Evolutionary conservation across 2,113 vertebrate species (phyloP).

Genomic region (Herpetotheres cachinnans): DNA sequence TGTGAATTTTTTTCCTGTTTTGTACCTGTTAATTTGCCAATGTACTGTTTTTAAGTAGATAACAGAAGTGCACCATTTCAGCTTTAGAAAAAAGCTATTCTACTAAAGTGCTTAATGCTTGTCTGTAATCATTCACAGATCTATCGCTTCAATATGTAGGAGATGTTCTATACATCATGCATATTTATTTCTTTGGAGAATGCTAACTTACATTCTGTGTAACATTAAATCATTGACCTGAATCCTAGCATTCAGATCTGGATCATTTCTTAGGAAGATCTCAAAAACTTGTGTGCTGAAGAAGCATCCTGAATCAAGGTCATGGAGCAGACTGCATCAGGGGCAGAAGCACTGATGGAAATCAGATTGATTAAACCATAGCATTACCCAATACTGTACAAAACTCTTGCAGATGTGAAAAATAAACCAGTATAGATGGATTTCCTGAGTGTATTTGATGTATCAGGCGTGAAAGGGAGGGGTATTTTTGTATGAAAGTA

Average conservation of each 20-base stretch:
- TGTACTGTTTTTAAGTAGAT: neutral
- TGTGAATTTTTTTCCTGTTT: neutral
- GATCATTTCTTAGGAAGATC: neutral
- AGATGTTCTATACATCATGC: neutral
- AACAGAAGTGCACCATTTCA: neutral
- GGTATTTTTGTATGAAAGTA: neutral
- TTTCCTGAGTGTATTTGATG: neutral
- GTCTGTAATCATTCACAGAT: neutral
- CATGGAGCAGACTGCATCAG: fast-evolving
- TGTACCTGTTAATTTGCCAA: neutral
- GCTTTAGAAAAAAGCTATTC: neutral
- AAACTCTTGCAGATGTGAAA: neutral
- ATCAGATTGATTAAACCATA: neutral
- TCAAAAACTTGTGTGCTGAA: neutral
- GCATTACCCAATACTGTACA: neutral
- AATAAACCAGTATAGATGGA: neutral
- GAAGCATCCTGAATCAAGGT: neutral
- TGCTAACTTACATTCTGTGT: neutral
- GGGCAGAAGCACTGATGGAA: neutral
- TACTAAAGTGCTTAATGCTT: neutral
- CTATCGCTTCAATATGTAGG: neutral
- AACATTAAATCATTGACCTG: neutral
- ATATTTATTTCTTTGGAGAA: neutral
- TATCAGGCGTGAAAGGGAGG: neutral
- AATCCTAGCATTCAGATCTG: neutral